Evolutionary conservation across 1,140 invertebrate genomes (phyloP).

Genomic region (Galleria mellonella): DNA sequence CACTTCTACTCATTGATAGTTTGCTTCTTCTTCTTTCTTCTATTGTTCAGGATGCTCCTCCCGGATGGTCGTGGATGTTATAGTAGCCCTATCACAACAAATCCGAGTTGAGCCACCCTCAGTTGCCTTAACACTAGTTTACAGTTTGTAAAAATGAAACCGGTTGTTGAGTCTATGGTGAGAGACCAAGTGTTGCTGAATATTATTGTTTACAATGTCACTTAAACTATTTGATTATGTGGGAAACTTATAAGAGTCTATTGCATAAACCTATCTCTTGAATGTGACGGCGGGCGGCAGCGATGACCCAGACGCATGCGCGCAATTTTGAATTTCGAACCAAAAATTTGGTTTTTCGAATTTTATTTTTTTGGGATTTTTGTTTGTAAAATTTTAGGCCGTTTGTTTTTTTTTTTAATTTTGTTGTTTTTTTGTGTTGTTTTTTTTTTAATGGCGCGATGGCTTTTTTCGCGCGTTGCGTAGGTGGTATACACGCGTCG

Average conservation of each 20-base stretch:
- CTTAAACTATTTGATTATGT: conserved; percentile 69
- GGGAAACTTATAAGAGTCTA: conserved; percentile 66
- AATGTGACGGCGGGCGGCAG: conserved; percentile 64
- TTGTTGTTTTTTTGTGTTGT: conserved; percentile 17
- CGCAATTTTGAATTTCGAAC: conserved; percentile 59
- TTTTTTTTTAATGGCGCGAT: conserved; percentile 38
- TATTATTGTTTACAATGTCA: conserved; percentile 63
- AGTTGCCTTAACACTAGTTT: conserved; percentile 69
- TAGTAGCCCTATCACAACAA: conserved; percentile 57
- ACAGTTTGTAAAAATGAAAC: conserved; percentile 61
- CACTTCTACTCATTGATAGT: conserved; percentile 39
- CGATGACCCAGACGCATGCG: conserved; percentile 61
- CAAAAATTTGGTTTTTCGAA: conserved; percentile 64
- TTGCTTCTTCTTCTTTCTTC: conserved; percentile 35
- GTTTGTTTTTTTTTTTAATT: conserved; percentile 37
- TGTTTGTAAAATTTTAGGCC: conserved; percentile 48
- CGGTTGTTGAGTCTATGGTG: conserved; percentile 49
- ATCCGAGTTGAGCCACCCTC: conserved; percentile 61
- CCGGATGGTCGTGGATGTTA: conserved; percentile 66
- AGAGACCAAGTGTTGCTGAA: conserved; percentile 72
- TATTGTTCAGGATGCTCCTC: conserved; percentile 37
- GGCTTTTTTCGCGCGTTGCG: conserved; percentile 59
- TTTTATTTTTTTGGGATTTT: conserved; percentile 34
- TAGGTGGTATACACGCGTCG: conserved; percentile 68
- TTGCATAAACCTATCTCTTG: conserved; percentile 68